phyloP scores from a whole-genome alignment of 2,888 invertebrate genomes.

The Cephus nigrinus region DNA sequence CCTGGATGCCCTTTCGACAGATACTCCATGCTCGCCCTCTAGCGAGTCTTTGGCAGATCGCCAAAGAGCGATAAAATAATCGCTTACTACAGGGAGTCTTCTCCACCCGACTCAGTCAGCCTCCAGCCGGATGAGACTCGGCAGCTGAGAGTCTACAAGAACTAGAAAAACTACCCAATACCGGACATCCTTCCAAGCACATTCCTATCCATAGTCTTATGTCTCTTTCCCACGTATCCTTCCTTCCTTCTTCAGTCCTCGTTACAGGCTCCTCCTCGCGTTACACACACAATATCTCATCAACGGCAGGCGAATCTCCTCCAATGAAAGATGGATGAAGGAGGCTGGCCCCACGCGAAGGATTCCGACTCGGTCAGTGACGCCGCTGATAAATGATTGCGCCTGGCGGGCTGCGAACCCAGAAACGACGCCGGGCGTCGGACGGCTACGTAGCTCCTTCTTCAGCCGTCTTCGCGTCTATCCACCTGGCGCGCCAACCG shows the following conservation, averaged over 20 bases:
- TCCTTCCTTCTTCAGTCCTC: not conserved
- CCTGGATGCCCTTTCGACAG: constrained; percentile 31
- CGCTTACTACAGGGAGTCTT: constrained; percentile 53
- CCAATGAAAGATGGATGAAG: constrained; percentile 44
- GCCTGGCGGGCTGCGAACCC: not conserved
- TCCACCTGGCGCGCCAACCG: too few species aligned
- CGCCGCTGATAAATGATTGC: not conserved
- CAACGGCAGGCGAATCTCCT: constrained; percentile 25
- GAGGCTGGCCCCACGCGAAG: not conserved
- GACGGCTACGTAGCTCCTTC: not conserved
- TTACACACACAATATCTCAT: constrained; percentile 23
- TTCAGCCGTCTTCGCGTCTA: too few species aligned
- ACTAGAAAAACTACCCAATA: too few species aligned
- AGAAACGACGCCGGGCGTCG: not conserved
- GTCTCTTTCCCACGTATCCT: too few species aligned
- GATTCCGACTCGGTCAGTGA: not conserved
- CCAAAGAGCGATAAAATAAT: constrained; percentile 59
- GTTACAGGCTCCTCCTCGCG: not conserved
- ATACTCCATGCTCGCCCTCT: constrained; percentile 24
- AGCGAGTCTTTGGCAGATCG: constrained; percentile 55
- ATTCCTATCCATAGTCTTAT: too few species aligned
- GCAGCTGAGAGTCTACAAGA: not conserved
- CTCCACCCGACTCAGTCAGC: not conserved
- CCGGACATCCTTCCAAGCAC: too few species aligned
- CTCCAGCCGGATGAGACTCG: constrained; percentile 8